Evolutionary conservation across 2,113 vertebrate genomes (phyloP).

Genomic region (Hoplias malabaricus): DNA sequence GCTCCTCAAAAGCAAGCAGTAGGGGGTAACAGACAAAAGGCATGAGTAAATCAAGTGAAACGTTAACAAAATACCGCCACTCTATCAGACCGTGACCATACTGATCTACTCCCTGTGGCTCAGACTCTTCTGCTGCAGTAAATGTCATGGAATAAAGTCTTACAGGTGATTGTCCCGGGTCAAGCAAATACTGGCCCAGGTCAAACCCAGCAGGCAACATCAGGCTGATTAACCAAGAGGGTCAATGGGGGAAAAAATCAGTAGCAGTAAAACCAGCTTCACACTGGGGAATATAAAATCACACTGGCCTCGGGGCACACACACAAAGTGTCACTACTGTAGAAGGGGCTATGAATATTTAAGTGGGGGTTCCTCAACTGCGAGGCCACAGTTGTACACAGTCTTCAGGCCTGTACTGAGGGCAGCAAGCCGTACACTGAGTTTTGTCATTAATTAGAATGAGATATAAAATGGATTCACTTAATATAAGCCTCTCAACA

Average conservation of each 20-base stretch:
- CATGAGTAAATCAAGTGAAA: conserved; percentile 2
- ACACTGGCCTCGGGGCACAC: conserved; percentile 5
- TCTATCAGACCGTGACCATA: conserved; percentile 6
- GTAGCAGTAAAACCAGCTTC: conserved; percentile 12
- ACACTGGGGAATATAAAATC: conserved; percentile 46
- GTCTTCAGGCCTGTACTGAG: no score
- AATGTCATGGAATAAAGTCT: background rate
- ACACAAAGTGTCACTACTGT: conserved; percentile 8
- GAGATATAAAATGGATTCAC: no score
- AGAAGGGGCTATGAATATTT: conserved; percentile 3
- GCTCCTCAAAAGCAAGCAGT: background rate
- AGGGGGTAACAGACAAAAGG: background rate
- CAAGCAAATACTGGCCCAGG: conserved; percentile 18
- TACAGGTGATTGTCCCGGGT: background rate
- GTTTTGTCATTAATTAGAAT: no score
- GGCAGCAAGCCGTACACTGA: no score
- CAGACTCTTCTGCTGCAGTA: background rate
- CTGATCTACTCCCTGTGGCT: background rate
- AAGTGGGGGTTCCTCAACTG: no score
- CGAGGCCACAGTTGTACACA: no score
- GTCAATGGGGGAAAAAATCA: background rate
- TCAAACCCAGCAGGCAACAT: background rate
- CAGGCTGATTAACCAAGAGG: background rate
- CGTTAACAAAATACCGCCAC: conserved; percentile 40
- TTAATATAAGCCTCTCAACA: no score